phyloP scores from a whole-genome alignment of 2,797 vertebrate species.

The Pelobates cultripes region DNA sequence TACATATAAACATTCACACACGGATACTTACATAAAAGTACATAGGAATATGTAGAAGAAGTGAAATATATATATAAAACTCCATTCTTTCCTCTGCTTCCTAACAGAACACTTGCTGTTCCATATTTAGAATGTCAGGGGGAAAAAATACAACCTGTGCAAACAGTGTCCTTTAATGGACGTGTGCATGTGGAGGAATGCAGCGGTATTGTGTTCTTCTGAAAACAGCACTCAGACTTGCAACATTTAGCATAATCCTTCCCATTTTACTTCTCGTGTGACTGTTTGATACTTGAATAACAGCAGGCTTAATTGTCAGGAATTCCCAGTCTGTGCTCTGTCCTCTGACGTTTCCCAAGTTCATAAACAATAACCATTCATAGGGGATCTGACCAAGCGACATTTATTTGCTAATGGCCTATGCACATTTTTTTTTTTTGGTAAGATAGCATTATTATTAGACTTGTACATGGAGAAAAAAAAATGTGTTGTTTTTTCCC shows the following conservation, averaged over 20 bases:
- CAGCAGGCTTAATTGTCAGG: constrained; percentile 43
- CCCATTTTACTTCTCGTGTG: constrained; percentile 19
- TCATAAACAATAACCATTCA: constrained; percentile 50
- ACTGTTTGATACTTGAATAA: constrained; percentile 33
- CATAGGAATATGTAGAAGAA: no score
- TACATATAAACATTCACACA: no score
- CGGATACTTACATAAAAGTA: no score
- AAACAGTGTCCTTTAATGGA: constrained; percentile 45
- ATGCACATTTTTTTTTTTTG: constrained; percentile 10
- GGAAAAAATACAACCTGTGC: background rate
- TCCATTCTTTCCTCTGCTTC: no score
- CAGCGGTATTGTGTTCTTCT: constrained; percentile 25
- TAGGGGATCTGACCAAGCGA: constrained; percentile 31
- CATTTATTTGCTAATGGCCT: constrained; percentile 10
- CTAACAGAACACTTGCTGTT: background rate
- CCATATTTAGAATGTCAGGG: constrained; percentile 30
- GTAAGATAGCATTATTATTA: constrained; percentile 24
- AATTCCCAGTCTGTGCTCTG: constrained; percentile 45
- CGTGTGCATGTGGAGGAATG: constrained; percentile 31
- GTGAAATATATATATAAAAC: no score
- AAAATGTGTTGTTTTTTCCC: no score
- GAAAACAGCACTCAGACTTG: constrained; percentile 25
- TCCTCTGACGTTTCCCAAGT: constrained; percentile 30
- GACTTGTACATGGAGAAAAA: no score
- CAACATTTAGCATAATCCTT: constrained; percentile 49